Evolutionary conservation across 2,888 invertebrate species (phyloP).

Genomic region (Parnassius glacialis): DNA sequence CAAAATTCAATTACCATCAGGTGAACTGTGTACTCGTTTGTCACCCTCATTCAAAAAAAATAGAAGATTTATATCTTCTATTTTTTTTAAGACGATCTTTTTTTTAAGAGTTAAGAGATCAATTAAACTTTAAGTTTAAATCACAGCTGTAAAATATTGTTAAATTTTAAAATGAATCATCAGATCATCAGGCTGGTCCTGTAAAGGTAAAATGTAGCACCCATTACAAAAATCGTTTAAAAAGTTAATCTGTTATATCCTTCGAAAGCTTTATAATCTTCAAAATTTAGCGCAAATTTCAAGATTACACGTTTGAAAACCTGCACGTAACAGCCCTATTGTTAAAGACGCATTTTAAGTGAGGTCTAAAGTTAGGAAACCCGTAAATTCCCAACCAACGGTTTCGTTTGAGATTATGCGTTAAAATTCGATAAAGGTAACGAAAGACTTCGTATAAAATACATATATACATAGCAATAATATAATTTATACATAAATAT

Average conservation of each 20-base stretch:
- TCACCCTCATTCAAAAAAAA: no score
- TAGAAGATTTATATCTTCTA: no score
- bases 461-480: no score
- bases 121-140: no score
- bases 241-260: conserved; percentile 22
- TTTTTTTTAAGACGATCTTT: no score
- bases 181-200: conserved; percentile 25
- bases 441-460: no score
- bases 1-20: no score
- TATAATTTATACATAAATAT: no score
- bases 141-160: not conserved
- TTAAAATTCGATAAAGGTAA: not conserved
- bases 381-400: not conserved
- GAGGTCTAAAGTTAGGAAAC: conserved; percentile 17
- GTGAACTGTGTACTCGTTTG: no score
- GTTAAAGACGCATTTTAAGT: conserved; percentile 28
- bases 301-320: conserved; percentile 27
- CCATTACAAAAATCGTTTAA: conserved; percentile 31
- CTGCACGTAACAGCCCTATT: conserved; percentile 25
- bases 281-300: conserved; percentile 22
- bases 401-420: conserved; percentile 8
- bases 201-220: conserved; percentile 29
- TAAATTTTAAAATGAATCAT: conserved; percentile 19
- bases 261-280: conserved; percentile 25
- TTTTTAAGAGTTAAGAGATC: no score